phyloP scores from a whole-genome alignment of 2,888 invertebrate species.

The Dasysyrphus tricinctus region DNA sequence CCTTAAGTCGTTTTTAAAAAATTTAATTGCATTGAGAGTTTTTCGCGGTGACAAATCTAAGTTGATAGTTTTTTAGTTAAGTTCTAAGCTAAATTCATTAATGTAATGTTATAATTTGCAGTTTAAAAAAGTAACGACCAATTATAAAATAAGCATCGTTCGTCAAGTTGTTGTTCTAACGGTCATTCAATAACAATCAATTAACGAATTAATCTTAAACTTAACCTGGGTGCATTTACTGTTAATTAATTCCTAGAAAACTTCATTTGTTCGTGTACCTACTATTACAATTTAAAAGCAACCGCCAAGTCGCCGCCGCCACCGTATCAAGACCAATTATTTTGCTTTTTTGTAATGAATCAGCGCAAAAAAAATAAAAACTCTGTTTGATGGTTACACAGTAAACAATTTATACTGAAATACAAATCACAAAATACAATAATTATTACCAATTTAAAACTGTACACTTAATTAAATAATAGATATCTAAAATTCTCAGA shows the following conservation, averaged over 20 bases:
- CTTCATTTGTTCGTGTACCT: constrained; percentile 14
- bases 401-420: constrained; percentile 1
- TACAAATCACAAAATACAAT: constrained; percentile 42
- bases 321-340: constrained; percentile 20
- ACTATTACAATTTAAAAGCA: neutral
- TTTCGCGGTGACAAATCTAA: neutral
- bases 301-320: neutral
- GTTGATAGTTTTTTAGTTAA: neutral
- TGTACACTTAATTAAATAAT: constrained; percentile 52
- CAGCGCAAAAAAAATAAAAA: constrained; percentile 8
- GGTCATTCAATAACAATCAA: constrained; percentile 50
- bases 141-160: neutral
- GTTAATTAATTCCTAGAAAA: constrained; percentile 57
- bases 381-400: constrained; percentile 1
- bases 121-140: neutral
- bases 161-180: constrained; percentile 6
- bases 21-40: neutral
- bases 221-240: constrained; percentile 43
- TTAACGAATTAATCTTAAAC: constrained; percentile 63
- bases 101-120: neutral
- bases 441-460: constrained; percentile 54
- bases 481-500: constrained; percentile 14
- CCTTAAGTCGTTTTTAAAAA: neutral
- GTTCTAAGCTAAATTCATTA: neutral
- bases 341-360: constrained; percentile 23